A percentile compares a stretch with the other conserved stretches of the same genome.
phyloP scores from a whole-genome alignment of 2,797 vertebrate species.

The Falco columbarius region DNA sequence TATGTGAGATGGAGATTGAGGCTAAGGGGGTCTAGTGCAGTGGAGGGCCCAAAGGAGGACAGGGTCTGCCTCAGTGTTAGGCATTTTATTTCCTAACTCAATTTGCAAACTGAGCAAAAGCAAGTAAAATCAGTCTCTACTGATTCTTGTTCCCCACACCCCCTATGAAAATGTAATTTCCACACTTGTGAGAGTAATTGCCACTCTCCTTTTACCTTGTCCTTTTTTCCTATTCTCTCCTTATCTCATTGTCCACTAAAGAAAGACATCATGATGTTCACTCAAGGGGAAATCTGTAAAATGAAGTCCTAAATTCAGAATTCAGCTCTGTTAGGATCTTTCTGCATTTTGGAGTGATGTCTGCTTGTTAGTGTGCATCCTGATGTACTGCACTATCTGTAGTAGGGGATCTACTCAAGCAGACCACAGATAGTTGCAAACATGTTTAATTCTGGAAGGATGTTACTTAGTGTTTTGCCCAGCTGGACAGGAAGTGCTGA shows the following conservation, averaged over 20 bases:
- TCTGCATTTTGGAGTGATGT: neutral
- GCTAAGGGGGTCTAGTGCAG: neutral
- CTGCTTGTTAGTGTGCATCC: neutral
- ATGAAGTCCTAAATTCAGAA: neutral
- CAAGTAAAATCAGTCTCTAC: neutral
- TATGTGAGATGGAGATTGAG: neutral
- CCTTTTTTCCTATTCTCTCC: neutral
- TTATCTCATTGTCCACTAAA: neutral
- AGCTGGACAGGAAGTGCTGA: slow-evolving; percentile 51
- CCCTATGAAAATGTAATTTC: neutral
- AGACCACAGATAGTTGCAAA: neutral
- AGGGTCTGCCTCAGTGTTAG: neutral
- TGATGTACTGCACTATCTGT: neutral
- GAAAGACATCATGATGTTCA: fast-evolving
- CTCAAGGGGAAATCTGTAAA: neutral
- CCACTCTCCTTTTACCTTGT: neutral
- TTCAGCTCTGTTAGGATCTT: neutral
- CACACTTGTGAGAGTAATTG: neutral
- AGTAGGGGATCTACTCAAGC: neutral
- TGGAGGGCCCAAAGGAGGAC: neutral
- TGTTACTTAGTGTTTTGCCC: slow-evolving; percentile 8
- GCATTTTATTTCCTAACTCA: neutral
- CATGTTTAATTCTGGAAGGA: neutral
- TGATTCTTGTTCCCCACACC: neutral
- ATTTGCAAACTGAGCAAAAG: neutral